Conservation (phyloP, 2,113 vertebrate genomes). For the Tragelaphus imberbis region DNA sequence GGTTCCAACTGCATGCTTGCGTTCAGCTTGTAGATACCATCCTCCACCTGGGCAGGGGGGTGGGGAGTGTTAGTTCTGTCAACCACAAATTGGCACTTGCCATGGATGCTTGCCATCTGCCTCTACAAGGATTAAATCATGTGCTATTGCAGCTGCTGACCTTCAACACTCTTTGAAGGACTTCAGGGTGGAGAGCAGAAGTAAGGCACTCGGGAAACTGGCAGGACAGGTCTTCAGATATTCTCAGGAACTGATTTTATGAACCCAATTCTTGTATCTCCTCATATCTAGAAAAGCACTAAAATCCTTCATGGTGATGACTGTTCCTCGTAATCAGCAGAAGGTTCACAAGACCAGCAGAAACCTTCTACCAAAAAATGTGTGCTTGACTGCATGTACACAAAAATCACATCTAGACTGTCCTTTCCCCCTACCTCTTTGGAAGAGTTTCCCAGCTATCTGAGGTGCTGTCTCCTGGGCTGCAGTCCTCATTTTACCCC, state of each 20-base stretch:
- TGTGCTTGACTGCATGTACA: background rate
- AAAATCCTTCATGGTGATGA: background rate
- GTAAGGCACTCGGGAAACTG: background rate
- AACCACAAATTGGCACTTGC: background rate
- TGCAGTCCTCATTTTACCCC: background rate
- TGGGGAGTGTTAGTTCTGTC: background rate
- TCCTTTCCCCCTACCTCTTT: background rate
- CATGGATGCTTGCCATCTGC: background rate
- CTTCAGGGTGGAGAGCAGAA: background rate
- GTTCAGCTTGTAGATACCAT: background rate
- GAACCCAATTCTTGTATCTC: background rate
- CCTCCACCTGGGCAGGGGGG: background rate
- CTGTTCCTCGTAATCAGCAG: background rate
- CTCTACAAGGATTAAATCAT: background rate
- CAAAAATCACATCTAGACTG: background rate
- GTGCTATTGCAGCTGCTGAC: background rate
- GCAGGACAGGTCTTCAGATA: background rate
- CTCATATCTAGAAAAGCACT: background rate
- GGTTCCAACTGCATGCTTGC: background rate
- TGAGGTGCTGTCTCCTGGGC: background rate
- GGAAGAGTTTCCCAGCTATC: background rate
- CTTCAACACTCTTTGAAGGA: background rate
- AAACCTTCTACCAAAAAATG: background rate
- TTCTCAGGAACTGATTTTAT: background rate
- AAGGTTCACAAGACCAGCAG: background rate